Conservation (phyloP, 2,113 vertebrate species). For the Harpagus bidentatus region DNA sequence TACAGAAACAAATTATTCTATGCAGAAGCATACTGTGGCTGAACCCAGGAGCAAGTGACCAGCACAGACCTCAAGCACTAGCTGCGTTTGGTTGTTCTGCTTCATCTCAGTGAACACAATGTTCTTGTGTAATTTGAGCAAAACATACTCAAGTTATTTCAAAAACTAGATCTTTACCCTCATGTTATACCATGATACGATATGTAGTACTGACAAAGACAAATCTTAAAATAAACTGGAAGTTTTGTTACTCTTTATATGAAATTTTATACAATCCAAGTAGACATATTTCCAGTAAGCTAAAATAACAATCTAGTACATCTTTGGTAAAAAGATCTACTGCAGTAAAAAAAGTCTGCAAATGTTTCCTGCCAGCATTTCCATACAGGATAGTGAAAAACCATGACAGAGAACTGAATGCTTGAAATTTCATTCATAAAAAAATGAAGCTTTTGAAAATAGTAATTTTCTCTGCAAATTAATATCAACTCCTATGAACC, state of each 20-base stretch:
- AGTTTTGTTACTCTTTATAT: background rate
- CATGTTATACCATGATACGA: background rate
- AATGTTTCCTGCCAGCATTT: background rate
- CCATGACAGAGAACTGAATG: background rate
- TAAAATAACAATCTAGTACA: background rate
- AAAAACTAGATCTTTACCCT: background rate
- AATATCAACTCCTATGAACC: background rate
- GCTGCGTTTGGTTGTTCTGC: background rate
- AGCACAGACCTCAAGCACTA: background rate
- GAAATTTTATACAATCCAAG: background rate
- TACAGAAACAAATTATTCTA: background rate
- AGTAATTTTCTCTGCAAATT: background rate
- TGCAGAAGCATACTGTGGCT: background rate
- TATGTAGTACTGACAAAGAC: background rate
- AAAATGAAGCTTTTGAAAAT: background rate
- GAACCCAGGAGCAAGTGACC: background rate
- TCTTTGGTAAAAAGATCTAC: background rate
- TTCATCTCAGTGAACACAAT: background rate
- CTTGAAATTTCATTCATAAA: background rate
- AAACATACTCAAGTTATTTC: background rate
- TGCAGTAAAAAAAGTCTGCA: background rate
- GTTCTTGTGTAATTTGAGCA: background rate
- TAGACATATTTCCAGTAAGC: background rate
- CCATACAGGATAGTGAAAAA: background rate
- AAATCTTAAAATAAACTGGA: background rate